phyloP scores from a whole-genome alignment of 1,140 invertebrate genomes.

The Oreohelix idahoensis region DNA sequence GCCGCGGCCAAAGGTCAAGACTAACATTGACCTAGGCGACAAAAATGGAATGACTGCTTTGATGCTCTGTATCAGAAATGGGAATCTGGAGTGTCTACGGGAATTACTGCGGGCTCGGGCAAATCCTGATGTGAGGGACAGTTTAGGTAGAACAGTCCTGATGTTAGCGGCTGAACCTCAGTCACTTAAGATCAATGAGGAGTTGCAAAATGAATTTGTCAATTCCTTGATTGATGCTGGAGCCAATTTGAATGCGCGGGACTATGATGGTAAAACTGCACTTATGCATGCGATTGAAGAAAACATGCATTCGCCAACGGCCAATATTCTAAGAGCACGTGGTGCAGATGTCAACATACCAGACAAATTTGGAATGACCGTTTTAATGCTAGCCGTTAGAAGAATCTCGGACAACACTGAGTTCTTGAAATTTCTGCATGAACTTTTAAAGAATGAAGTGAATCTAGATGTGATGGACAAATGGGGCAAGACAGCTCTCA shows the following conservation, averaged over 20 bases:
- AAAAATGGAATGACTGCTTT: conserved; percentile 1
- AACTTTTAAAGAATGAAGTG: not conserved
- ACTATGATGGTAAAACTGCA: conserved; percentile 13
- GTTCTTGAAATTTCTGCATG: conserved; percentile 7
- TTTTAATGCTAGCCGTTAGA: not conserved
- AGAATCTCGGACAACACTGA: not conserved
- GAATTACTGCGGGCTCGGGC: not conserved
- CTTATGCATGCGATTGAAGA: not conserved
- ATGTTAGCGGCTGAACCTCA: not conserved
- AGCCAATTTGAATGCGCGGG: not conserved
- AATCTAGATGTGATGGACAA: conserved; percentile 3
- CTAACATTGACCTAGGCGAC: not conserved
- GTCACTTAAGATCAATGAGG: not conserved
- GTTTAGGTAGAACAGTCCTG: not conserved
- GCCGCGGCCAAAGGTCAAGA: not conserved
- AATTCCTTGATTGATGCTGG: not conserved
- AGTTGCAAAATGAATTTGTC: not conserved
- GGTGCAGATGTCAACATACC: conserved; percentile 9
- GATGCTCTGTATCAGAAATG: not conserved
- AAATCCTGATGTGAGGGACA: not conserved
- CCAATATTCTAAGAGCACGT: not conserved
- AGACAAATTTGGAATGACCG: not conserved
- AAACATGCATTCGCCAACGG: not conserved
- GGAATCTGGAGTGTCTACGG: not conserved
- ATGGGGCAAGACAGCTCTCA: not conserved